A percentile compares a stretch with the other conserved stretches of the same genome.
Conservation (phyloP, 1,140 invertebrate species). For the Schmidtea mediterranea region DNA sequence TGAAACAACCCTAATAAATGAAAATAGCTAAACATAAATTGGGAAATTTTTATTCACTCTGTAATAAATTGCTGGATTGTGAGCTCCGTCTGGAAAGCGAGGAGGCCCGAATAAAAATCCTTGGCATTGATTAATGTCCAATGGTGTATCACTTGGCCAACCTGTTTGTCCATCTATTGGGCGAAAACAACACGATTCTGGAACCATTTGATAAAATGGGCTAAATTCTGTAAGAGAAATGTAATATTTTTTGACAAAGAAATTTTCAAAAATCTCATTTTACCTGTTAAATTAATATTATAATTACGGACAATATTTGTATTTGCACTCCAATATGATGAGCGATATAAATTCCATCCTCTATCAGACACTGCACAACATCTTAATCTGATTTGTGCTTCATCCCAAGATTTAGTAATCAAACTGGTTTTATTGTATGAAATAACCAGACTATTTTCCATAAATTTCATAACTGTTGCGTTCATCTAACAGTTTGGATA, state of each 20-base stretch:
- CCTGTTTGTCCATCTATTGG: background rate
- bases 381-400: background rate
- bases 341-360: background rate
- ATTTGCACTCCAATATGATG: background rate
- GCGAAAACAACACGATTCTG: slow-evolving; percentile 3
- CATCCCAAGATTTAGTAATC: background rate
- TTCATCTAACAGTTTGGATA: background rate
- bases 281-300: background rate
- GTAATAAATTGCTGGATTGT: slow-evolving; percentile 3
- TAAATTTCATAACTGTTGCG: background rate
- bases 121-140: background rate
- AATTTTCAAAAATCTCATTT: too few relatives aligned
- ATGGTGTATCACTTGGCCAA: background rate
- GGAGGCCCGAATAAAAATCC: slow-evolving; percentile 2
- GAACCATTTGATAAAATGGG: slow-evolving; percentile 1
- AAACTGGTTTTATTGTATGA: background rate
- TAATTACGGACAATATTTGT: background rate
- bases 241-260: too few relatives aligned
- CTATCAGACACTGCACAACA: slow-evolving; percentile 1
- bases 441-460: background rate
- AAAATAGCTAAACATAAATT: too few relatives aligned
- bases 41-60: slow-evolving; percentile 2
- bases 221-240: background rate
- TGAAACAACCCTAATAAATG: background rate
- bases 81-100: background rate